Conservation (phyloP, 23 tunicate genomes). For the Botrylloides violaceus region DNA sequence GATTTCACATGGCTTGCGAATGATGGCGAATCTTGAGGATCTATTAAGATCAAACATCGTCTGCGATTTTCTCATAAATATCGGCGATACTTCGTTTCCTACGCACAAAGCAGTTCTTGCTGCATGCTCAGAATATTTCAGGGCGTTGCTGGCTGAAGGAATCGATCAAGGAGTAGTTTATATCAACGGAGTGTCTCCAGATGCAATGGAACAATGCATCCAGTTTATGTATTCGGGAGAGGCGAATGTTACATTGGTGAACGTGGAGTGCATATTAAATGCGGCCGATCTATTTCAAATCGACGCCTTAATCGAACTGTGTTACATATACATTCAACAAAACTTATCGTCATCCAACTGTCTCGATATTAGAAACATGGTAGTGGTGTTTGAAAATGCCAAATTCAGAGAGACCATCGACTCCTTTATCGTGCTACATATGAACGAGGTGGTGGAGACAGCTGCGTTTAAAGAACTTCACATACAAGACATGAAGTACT, state of each 20-base stretch:
- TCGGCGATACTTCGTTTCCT: constrained; percentile 17
- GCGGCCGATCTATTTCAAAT: constrained; percentile 5
- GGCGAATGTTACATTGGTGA: neutral
- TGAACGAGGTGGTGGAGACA: constrained; percentile 6
- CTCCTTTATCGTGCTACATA: neutral
- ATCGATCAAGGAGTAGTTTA: neutral
- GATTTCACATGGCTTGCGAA: neutral
- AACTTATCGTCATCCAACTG: neutral
- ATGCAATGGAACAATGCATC: constrained; percentile 2
- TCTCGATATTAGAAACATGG: neutral
- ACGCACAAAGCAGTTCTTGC: constrained; percentile 34
- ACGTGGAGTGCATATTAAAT: neutral
- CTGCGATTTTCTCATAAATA: constrained; percentile 20
- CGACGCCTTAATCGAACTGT: neutral
- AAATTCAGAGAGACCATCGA: neutral
- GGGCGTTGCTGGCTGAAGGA: neutral
- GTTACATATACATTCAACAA: neutral
- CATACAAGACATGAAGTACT: neutral
- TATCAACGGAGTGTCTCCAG: neutral
- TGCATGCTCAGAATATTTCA: constrained; percentile 35
- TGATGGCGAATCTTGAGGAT: constrained; percentile 21
- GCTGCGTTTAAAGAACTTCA: neutral
- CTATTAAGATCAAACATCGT: constrained; percentile 15
- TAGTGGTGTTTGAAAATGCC: neutral
- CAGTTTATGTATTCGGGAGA: constrained; percentile 11